phyloP scores from a whole-genome alignment of 2,113 vertebrate species.

The Lophotis ruficrista region DNA sequence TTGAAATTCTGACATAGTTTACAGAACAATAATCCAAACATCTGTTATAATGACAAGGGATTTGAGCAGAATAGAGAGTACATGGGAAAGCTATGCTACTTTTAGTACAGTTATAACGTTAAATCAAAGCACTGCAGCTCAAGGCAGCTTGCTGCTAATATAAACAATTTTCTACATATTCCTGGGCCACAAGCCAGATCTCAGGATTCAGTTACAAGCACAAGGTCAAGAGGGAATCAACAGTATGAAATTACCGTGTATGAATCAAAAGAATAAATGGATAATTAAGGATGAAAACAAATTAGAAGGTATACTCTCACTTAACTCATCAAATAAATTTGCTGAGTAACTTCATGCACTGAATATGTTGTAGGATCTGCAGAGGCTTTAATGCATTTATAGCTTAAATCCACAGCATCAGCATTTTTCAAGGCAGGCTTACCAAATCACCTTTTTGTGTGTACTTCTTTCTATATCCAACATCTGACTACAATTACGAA shows the following conservation, averaged over 20 bases:
- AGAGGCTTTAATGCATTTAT: constrained; percentile 68
- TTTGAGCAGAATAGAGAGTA: constrained; percentile 86
- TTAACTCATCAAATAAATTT: constrained; percentile 81
- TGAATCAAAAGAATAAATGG: constrained; percentile 89
- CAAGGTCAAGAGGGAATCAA: constrained; percentile 90
- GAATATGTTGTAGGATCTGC: constrained; percentile 61
- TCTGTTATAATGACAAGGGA: constrained; percentile 96
- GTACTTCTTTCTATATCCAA: constrained; percentile 51
- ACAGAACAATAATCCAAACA: constrained; percentile 96
- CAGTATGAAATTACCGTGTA: constrained; percentile 83
- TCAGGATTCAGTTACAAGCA: constrained; percentile 81
- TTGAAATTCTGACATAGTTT: constrained; percentile 94
- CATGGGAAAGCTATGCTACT: constrained; percentile 91
- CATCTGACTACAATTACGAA: constrained; percentile 66
- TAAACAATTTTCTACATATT: constrained; percentile 91
- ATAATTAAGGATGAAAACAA: constrained; percentile 85
- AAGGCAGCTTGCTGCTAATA: constrained; percentile 88
- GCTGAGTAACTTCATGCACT: constrained; percentile 59
- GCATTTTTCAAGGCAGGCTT: constrained; percentile 51
- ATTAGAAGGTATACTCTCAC: constrained; percentile 77
- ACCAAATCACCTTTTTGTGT: constrained; percentile 46
- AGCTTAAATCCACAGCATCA: constrained; percentile 61
- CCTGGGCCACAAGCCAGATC: constrained; percentile 84
- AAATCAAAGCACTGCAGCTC: constrained; percentile 86
- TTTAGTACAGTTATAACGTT: constrained; percentile 85